These are phyloP conservation scores for Tor tambroides DNA, from an alignment of 2,113 vertebrate species.

Conservation along the genomic window DNA sequence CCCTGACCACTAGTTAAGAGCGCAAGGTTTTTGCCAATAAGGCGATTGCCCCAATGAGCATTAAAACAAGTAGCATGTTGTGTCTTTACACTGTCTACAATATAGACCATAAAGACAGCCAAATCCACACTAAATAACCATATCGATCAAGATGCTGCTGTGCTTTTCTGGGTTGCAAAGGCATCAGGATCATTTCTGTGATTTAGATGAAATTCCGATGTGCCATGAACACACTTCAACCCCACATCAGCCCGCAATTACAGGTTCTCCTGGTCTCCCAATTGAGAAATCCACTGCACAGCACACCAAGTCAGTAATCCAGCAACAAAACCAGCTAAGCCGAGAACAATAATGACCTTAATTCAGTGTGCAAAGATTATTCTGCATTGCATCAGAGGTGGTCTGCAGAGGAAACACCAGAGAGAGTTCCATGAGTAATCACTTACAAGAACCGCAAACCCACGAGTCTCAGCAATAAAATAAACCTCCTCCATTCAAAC, in stretches of 20 bases:
- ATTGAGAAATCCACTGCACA: slow-evolving; percentile 1
- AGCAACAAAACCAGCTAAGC: slow-evolving; percentile 27
- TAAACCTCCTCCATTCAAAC: neutral
- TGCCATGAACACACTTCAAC: neutral
- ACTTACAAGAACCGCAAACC: neutral
- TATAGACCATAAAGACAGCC: neutral
- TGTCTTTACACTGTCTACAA: neutral
- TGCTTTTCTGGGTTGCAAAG: neutral
- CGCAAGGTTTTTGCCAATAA: neutral
- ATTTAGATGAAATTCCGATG: neutral
- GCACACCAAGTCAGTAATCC: slow-evolving; percentile 35
- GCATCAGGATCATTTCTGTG: neutral
- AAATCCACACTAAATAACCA: neutral
- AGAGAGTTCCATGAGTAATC: slow-evolving; percentile 10
- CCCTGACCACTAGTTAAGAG: neutral
- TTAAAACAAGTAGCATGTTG: neutral
- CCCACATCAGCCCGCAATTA: neutral
- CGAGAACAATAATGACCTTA: slow-evolving; percentile 10
- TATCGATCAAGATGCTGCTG: slow-evolving; percentile 5
- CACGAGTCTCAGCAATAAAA: slow-evolving; percentile 18
- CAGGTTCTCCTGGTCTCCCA: slow-evolving; percentile 4
- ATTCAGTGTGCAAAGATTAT: slow-evolving; percentile 23
- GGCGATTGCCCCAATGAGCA: neutral
- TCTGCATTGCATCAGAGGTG: slow-evolving; percentile 19
- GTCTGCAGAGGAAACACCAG: slow-evolving; percentile 3